phyloP scores from a whole-genome alignment of 2,888 invertebrate genomes.

The Nematopogon swammerdamellus region DNA sequence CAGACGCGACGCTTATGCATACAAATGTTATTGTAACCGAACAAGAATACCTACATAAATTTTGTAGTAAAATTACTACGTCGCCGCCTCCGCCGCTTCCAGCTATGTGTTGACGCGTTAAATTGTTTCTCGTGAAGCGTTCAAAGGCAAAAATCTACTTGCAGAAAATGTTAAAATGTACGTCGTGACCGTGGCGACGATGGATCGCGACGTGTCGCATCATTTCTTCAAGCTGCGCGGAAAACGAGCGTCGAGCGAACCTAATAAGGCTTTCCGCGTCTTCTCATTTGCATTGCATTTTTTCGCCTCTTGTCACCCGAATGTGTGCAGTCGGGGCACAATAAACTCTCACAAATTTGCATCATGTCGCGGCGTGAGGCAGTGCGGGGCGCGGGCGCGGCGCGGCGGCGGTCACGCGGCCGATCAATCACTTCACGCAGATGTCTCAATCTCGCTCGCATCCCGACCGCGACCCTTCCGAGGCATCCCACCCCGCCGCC shows the following conservation, averaged over 20 bases:
- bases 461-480: conserved; percentile 18
- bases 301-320: no score
- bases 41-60: no score
- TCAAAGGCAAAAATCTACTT: no score
- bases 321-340: not conserved
- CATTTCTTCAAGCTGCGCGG: not conserved
- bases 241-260: not conserved
- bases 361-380: no score
- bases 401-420: conserved; percentile 35
- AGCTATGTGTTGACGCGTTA: not conserved
- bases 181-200: not conserved
- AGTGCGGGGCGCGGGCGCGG: no score
- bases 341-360: not conserved
- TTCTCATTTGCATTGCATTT: no score
- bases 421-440: conserved; percentile 46
- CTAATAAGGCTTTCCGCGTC: not conserved
- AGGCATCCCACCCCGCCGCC: conserved; percentile 20
- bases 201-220: not conserved
- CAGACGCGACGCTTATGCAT: no score
- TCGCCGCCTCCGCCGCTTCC: not conserved
- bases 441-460: conserved; percentile 45
- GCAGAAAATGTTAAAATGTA: not conserved
- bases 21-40: no score
- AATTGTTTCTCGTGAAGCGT: not conserved
- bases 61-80: not conserved